Evolutionary conservation across 2,888 invertebrate species (phyloP), one percentile per base, ranked within the genome.

Genomic region (Heliconius aoede): DNA sequence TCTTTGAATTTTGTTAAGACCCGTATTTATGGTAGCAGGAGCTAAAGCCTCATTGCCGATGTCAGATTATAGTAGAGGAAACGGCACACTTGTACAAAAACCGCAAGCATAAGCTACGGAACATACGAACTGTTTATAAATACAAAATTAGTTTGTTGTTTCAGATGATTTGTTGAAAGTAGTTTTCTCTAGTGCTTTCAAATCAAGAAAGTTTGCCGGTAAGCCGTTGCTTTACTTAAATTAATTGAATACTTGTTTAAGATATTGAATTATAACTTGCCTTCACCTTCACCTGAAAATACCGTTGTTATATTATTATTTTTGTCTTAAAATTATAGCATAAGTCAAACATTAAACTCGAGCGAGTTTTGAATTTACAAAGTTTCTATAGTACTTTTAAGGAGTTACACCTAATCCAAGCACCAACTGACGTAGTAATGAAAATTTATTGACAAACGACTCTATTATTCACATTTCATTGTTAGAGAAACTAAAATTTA

Each of bases 201-300:
- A 28, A 68, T 67, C 26, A 67, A 5, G 28, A 68, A 68, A 40
- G 28, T 68, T 68, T 68, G 5, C 40, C 18, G 7, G 18, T 28
- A 9, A 68, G 13, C 68, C 46, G 28, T 30, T 68, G 51, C 51
- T 68, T 21, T 28, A 51, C 28, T 68, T 30, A 51, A 46, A 28
- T 46, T 69, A 55, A 55, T 55, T 30, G n/a, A 55, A 69, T 69
- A 69, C 55, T 55, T 69, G n/a, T 30, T 69, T 30, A 55, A 69
- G 28, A 55, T 51, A 51, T 30, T 55, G 51, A 55, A 68, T 40
- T 65, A 65, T 24, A 65, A 65, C 24, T 36, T 36, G 8, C 8
- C 55, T 21, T 15, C 18, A 15, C 30, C 32, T 64, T 28, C 18
- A 18, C 7, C 64, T n/a, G 21, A 32, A 32, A 64, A 32, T 32